Evolutionary conservation across 2,888 invertebrate species (phyloP), one percentile per base, ranked within the genome.

Genomic region (Heteromurus nitidus): DNA sequence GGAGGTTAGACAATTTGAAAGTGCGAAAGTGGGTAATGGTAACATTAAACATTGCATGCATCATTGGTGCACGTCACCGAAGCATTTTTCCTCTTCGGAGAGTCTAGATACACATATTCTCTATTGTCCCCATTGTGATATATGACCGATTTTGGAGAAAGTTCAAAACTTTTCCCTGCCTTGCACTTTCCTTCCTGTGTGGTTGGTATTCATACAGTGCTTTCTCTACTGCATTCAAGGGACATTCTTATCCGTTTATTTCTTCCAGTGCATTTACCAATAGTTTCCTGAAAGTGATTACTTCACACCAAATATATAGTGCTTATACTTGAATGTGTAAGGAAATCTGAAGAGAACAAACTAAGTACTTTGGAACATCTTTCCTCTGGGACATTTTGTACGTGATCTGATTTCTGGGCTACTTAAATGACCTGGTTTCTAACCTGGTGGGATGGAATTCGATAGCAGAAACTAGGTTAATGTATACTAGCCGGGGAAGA

Each of bases 401-500:
- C 69, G 69, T 55, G 69, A 1, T 36, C 36, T 70, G 69, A 55
- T 36, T 70, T 70, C 55, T 36, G 55, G 69, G 42, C 69, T 55
- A 55, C 69, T 70, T 36, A 11, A 55, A 36, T 70, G 70, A 60
- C 70, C 70, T 70, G 60, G 26, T 26, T 70, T 70, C 70, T 18
- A 18, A 70, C 26, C 58, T 55, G 42, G 24, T 58, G 26, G 60
- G 42, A 26, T 58, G 42, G 24, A 58, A 18, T 26, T n/a, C 44
- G 44, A 70, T 44, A 36, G 7, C 60, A 24, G 70, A 70, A 70
- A 58, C 44, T 70, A 26, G 70, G 70, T 70, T 70, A 70, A 70
- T 70, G 69, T 58, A 70, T 70, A 58, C 69, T 24, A 55, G 20
- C 69, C 36, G 24, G 31, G 22, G 55, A 26, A 36, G 11, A 11